These are phyloP conservation scores for Glaucomys volans DNA, from an alignment of 2,113 vertebrate genomes.

Conservation along the genomic window DNA sequence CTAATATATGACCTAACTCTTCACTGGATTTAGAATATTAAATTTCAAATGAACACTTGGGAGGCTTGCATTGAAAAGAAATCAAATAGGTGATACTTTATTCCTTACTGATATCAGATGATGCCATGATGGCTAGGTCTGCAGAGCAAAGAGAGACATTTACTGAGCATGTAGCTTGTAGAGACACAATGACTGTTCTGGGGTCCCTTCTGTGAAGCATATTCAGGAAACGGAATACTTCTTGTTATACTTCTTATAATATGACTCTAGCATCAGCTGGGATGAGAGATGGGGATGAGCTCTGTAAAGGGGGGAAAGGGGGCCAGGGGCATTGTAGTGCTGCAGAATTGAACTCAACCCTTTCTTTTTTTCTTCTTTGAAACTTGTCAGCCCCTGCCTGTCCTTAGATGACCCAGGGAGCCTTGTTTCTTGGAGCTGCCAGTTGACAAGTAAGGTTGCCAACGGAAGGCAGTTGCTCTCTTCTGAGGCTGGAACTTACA, in stretches of 20 bases:
- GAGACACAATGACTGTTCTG: background rate
- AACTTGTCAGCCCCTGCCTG: constrained; percentile 30
- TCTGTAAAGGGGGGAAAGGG: background rate
- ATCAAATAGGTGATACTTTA: background rate
- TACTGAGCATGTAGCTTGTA: background rate
- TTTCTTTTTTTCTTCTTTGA: constrained; percentile 10
- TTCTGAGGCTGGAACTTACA: constrained; percentile 77
- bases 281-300: background rate
- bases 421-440: constrained; percentile 62
- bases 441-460: constrained; percentile 72
- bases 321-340: rapidly evolving
- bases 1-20: background rate
- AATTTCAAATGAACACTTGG: constrained; percentile 16
- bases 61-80: background rate
- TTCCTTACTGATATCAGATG: background rate
- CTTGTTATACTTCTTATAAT: background rate
- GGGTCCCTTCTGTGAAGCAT: background rate
- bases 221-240: background rate
- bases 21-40: background rate
- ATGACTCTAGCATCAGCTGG: background rate
- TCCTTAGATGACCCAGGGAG: constrained; percentile 74
- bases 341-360: background rate
- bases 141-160: background rate
- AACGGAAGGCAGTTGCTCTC: constrained; percentile 78
- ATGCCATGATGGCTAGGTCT: background rate